A percentile compares a stretch with the other conserved stretches of the same genome.
Conservation (phyloP, 1,140 invertebrate species). For the Drosophila funebris region DNA sequence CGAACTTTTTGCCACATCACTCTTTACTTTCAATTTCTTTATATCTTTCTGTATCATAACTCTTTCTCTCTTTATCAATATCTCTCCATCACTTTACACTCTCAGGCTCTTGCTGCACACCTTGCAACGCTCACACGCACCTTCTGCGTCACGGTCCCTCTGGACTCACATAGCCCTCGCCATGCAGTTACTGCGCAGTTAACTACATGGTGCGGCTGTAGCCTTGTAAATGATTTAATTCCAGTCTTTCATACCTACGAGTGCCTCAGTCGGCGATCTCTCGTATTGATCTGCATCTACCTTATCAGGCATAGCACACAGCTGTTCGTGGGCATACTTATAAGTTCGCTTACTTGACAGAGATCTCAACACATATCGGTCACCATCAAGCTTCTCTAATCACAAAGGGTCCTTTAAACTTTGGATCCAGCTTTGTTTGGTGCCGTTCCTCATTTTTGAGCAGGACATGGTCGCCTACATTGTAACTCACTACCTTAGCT, state of each 20-base stretch:
- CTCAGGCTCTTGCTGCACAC: slow-evolving; percentile 12
- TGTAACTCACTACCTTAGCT: neutral
- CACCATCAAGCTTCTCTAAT: slow-evolving; percentile 4
- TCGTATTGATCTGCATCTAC: slow-evolving; percentile 2
- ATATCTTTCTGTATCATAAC: neutral
- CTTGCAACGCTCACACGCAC: slow-evolving; percentile 4
- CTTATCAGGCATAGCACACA: neutral
- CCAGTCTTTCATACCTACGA: too few relatives aligned
- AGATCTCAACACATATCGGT: neutral
- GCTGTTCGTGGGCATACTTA: neutral
- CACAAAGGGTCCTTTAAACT: neutral
- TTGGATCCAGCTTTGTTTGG: slow-evolving; percentile 8
- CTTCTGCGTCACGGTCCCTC: neutral
- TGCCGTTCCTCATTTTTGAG: slow-evolving; percentile 5
- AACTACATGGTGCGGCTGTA: neutral
- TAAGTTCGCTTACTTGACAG: neutral
- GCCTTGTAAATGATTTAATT: too few relatives aligned
- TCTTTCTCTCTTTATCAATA: neutral
- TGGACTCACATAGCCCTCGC: slow-evolving; percentile 13
- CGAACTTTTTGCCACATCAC: too few relatives aligned
- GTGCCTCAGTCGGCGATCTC: too few relatives aligned
- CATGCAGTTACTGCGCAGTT: slow-evolving; percentile 11
- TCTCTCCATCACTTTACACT: neutral
- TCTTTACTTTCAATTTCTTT: neutral
- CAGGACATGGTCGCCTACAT: neutral